Evolutionary conservation across 2,113 vertebrate genomes (phyloP).

Genomic region (Heptranchias perlo): DNA sequence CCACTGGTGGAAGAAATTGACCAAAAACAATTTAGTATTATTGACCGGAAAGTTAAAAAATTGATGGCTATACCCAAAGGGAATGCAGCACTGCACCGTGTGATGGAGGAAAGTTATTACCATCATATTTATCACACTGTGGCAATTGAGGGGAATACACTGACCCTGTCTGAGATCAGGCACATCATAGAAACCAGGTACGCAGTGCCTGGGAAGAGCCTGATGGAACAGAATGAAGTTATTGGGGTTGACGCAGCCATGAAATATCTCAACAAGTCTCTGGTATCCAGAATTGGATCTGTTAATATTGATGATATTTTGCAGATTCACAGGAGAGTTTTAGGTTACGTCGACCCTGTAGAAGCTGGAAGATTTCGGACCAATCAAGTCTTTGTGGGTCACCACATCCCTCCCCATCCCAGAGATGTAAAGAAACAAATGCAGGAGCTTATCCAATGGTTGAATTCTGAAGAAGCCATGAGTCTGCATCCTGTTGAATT

Average conservation of each 20-base stretch:
- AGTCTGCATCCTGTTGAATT: slow-evolving; percentile 89
- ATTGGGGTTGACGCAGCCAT: slow-evolving; percentile 87
- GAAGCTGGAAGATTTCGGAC: slow-evolving; percentile 80
- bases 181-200: slow-evolving; percentile 94
- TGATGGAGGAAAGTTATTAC: slow-evolving; percentile 96
- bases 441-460: slow-evolving; percentile 87
- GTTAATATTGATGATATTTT: slow-evolving; percentile 70
- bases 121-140: slow-evolving; percentile 98
- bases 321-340: slow-evolving; percentile 84
- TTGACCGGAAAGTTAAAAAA: slow-evolving; percentile 86
- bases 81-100: slow-evolving; percentile 77
- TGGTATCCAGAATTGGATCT: slow-evolving; percentile 70
- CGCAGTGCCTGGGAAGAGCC: slow-evolving; percentile 83
- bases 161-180: slow-evolving; percentile 85
- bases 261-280: slow-evolving; percentile 85
- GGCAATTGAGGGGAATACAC: slow-evolving; percentile 93
- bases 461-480: slow-evolving; percentile 85
- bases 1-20: slow-evolving; percentile 94
- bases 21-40: slow-evolving; percentile 83
- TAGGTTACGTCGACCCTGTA: slow-evolving; percentile 87
- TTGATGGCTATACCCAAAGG: slow-evolving; percentile 94
- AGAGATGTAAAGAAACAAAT: slow-evolving; percentile 80
- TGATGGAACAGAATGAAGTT: slow-evolving; percentile 93
- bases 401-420: slow-evolving; percentile 86
- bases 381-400: slow-evolving; percentile 89